Base-by-base conservation (phyloP, 2,113 vertebrate genomes). In the Entosphenus tridentatus region DNA sequence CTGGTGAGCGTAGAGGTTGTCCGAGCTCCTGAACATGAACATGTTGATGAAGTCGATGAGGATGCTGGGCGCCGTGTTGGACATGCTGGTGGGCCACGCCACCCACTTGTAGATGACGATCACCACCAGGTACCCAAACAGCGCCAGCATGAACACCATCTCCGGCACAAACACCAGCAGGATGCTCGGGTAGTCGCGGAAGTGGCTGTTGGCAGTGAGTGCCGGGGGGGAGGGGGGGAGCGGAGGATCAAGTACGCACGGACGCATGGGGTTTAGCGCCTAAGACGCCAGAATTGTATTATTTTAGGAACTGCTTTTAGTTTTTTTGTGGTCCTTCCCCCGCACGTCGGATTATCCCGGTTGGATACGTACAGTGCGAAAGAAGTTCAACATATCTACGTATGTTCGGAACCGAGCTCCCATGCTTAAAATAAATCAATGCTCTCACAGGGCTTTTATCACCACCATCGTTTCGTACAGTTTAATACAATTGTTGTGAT, bases 81-180 rank as follows among this genome's bases (percentile, higher is more conserved):
- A 88, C 70, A 85, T 75, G 12, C 72, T 12, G 0, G 78, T 82
- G 2, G 84, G 80, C 73, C 82, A 98, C 0, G 77, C 79, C 70
- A 96, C 74, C 92, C 93, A 98, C 76, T 98, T 98, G 72, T 86
- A 96, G 72, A 95, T 2, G 18, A 98, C 87, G 87, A 98, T 84
- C 72, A 96, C 95, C 57, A 88, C 85, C 68, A 98, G 83, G 78
- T 98, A 95, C 56, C 93, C 93, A 68, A 98, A 98, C 57, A 96
- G 85, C 73, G 82, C 86, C 59, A 89, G 78, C 79, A 98, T 79
- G 79, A 96, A 98, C 12, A 96, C 77, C n/a, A 98, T 80, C 73
- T 98, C 87, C 1, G 93, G 93, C 59, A 98, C 74, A 69, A 95
- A 87, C 1, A 95, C 85, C 76, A 96, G 77, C 73, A 80, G 87